Evolutionary conservation across 2,888 invertebrate species (phyloP), one percentile per base, ranked within the genome.

Genomic region (Xylota segnis): DNA sequence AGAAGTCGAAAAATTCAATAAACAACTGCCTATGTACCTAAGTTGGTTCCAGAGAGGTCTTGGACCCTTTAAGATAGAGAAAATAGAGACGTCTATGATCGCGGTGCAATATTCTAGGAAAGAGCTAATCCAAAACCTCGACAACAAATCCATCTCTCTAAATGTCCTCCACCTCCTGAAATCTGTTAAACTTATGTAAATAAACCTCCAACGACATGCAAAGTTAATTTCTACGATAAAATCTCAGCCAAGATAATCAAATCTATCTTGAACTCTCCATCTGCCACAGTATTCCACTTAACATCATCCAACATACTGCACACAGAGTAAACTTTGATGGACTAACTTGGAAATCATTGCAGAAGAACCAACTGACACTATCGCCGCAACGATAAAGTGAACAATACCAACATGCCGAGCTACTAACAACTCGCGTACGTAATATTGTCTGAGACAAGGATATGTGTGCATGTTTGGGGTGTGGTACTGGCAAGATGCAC

Each of bases 341-440:
- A 76, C 59, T 59, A 76, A 76, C 66, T 59, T 1, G 58, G 52
- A 68, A 76, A 59, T 59, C 76, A 68, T 76, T 59, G 47, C 37
- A 66, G 27, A 12, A 65, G 23, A 74, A 63, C 37, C 29, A 54
- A 63, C 58, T 66, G 50, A 76, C 58, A 70, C 61, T 61, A 77
- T 61, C 43, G 59, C 61, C 34, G 14, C 40, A 61, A 54, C 61
- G 34, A 71, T 23, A 83, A 23, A 83, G 7, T 66, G 29, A 77
- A 83, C 68, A 76, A 76, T 52, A 66, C 52, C 66, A 83, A 61
- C 58, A 63, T 61, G 18, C n/a, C 40, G 10, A 84, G 34, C 58
- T 58, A 68, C 29, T 68, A 23, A 50, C n/a, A 43, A 23, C 10
- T 5, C 43, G 50, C 63, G 23, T 27, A 29, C 34, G 18, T 29